These are phyloP conservation scores for Adelges cooleyi DNA, from an alignment of 1,140 invertebrate species.

Conservation along the genomic window DNA sequence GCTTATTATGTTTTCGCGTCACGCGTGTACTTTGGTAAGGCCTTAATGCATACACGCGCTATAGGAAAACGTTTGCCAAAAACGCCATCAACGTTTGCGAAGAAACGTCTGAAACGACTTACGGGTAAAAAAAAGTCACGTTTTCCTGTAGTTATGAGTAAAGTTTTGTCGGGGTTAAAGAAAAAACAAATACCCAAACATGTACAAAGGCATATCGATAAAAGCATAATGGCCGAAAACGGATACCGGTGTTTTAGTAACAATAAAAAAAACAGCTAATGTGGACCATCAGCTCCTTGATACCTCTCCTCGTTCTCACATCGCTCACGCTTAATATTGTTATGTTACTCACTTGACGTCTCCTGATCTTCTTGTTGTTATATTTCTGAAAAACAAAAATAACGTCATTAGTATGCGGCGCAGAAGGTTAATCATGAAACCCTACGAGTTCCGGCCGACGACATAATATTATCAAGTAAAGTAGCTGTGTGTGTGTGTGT, in stretches of 20 bases:
- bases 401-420: no score
- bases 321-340: no score
- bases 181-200: no score
- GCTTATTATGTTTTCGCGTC: conserved; percentile 12
- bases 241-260: no score
- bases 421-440: no score
- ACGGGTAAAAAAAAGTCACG: background rate
- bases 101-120: background rate
- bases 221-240: no score
- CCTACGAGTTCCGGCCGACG: background rate
- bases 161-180: background rate
- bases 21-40: background rate
- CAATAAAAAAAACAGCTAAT: no score
- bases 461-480: conserved; percentile 3
- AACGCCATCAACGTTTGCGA: background rate
- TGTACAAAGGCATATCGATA: no score
- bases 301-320: no score
- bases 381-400: conserved; percentile 28
- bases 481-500: background rate
- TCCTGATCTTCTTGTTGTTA: conserved; percentile 29
- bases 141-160: conserved; percentile 9
- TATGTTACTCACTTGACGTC: conserved; percentile 27
- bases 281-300: no score
- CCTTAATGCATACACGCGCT: background rate
- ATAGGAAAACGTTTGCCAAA: conserved; percentile 10